Percentiles rank a stretch among this genome's conserved stretches.
phyloP scores from a whole-genome alignment of 1,140 invertebrate species.

The Apis mellifera region DNA sequence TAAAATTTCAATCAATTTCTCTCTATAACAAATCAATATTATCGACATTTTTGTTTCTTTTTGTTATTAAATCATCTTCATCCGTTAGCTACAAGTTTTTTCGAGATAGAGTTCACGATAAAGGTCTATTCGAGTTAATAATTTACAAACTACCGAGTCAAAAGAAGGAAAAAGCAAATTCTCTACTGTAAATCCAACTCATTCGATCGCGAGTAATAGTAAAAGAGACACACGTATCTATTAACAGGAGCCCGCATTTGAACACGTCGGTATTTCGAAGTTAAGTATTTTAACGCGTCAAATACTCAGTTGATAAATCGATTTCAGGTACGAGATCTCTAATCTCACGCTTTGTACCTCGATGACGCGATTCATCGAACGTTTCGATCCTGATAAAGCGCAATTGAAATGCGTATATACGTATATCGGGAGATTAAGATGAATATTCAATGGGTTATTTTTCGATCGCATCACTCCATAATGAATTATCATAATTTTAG shows the following conservation, averaged over 20 bases:
- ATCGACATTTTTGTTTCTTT: not conserved
- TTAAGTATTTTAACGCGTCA: constrained; percentile 34
- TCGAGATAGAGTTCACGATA: not conserved
- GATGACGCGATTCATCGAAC: not conserved
- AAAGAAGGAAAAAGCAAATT: not conserved
- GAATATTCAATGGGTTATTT: not conserved
- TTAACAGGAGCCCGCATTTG: constrained; percentile 8
- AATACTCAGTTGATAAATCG: constrained; percentile 20
- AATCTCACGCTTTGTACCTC: constrained; percentile 16
- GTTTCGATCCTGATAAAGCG: not conserved
- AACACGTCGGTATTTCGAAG: constrained; percentile 20
- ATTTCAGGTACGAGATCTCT: constrained; percentile 4
- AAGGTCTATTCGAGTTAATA: not conserved
- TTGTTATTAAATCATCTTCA: not conserved
- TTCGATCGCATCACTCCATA: not conserved
- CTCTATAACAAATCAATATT: not conserved
- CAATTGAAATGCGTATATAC: not conserved
- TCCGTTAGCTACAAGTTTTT: not conserved
- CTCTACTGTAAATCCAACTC: not conserved
- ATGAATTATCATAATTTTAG: constrained; percentile 5
- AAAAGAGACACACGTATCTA: constrained; percentile 22
- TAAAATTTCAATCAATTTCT: not conserved
- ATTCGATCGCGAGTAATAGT: not conserved
- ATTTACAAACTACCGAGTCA: not conserved
- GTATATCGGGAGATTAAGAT: not conserved